Evolutionary conservation across 2,113 vertebrate genomes (phyloP).

Genomic region (Anhinga rufa): DNA sequence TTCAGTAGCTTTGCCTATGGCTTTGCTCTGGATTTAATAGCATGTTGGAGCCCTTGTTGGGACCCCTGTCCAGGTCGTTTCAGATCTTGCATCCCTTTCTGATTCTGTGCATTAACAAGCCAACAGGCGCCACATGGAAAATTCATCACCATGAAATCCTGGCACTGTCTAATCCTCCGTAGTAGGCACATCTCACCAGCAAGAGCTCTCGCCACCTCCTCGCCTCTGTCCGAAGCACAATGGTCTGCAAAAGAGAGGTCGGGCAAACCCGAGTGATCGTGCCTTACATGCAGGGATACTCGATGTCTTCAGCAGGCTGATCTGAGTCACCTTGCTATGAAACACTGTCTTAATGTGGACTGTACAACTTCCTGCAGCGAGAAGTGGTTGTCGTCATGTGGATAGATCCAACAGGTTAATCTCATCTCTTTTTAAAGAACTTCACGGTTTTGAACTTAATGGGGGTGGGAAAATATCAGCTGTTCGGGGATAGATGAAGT

Average conservation of each 20-base stretch:
- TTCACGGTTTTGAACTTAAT: not conserved
- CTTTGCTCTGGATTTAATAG: not conserved
- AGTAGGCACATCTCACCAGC: not conserved
- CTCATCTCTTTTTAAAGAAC: not conserved
- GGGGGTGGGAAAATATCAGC: not conserved
- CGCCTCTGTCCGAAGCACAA: constrained; percentile 13
- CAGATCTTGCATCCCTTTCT: not conserved
- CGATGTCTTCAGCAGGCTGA: not conserved
- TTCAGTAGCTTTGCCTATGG: not conserved
- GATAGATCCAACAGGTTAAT: not conserved
- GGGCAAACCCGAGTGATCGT: not conserved
- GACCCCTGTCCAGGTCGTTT: not conserved
- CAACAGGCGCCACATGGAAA: not conserved
- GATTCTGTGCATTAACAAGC: not conserved
- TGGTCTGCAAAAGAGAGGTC: not conserved
- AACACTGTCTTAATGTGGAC: constrained; percentile 35
- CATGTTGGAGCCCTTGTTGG: not conserved
- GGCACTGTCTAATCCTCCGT: not conserved
- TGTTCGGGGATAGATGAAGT: not conserved
- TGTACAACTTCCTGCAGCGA: not conserved
- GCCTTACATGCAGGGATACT: constrained; percentile 43
- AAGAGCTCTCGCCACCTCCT: not conserved
- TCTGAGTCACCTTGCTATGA: constrained; percentile 8
- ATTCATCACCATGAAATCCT: not conserved
- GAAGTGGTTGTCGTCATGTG: not conserved